Base-by-base conservation (phyloP, 2,888 invertebrate species). In the Lysandra bellargus region DNA sequence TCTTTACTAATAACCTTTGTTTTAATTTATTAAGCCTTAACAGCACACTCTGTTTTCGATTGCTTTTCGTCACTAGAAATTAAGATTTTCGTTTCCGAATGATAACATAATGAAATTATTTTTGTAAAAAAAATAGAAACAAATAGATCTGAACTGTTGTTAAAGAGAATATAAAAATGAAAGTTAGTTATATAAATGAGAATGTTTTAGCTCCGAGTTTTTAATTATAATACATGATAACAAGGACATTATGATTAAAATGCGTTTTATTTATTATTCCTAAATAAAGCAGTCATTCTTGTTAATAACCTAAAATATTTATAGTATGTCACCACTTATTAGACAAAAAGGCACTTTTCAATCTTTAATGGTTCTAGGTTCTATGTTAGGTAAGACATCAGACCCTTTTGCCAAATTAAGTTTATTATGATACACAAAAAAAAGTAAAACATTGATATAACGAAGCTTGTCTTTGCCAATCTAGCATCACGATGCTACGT, bases 151-250 rank as follows among this genome's bases (percentile, higher is more conserved):
- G 85, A 87, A 87, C 84, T 86, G 88, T 90, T 90, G 89, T 90
- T 89, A 87, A 85, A 81, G 81, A 82, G 81, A 79, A 80, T 83
- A 82, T 84, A 87, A 86, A 85, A 84, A 86, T 87, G 87, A 87
- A 88, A 85, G 87, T 89, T 91, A 91, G 89, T 89, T 90, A 88
- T 88, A 88, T 88, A 88, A 87, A 84, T 89, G 88, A 87, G 87
- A 90, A 89, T 90, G 90, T 93, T 93, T 93, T 93, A 93, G 90
- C 92, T 92, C 90, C 90, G 87, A 88, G 90, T 91, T 93, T 90
- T 92, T 92, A 93, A 89, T 89, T 86, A 87, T 87, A 86, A 91
- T 91, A 91, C 88, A 90, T 89, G 87, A 90, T 85, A 85, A 88
- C 88, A 90, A 90, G 90, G 87, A 90, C 79, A 79, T 79, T 73